Base-by-base conservation (phyloP, 2,888 invertebrate species). In the Lithophane ornitopus region DNA sequence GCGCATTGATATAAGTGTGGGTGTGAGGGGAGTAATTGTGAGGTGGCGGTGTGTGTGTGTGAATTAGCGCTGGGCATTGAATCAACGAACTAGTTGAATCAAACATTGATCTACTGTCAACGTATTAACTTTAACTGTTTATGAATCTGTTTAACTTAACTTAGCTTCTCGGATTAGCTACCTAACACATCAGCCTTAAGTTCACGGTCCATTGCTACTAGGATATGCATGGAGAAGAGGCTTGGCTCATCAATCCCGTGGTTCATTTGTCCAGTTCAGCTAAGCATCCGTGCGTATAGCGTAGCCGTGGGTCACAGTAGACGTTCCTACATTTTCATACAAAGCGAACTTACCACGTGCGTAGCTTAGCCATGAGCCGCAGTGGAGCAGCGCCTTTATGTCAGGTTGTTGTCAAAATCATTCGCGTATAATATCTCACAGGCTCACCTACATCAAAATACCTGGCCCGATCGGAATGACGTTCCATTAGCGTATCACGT, bases 401-500 rank as follows among this genome's bases (percentile, higher is more conserved):
- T 49, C 66, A 75, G 56, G 58, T 58, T 49, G 69, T 82, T 88
- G 91, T 91, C 92, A 88, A 71, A 88, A 80, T 39, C 89, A 91
- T 91, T 86, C 81, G 28, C 59, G 80, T 85, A 85, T 89, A 89
- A 92, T 92, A 90, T 88, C 82, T 92, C 92, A 91, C 82, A 75
- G 76, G 88, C 74, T 88, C 90, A 91, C 91, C 90, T 89, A 80
- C 86, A 81, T 91, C 90, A 90, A 81, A 80, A 80, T 82, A 90
- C 87, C 86, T 82, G 74, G 85, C 82, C 80, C 82, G 78, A 84
- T 85, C 70, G 84, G 76, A 80, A 63, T 88, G 91, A 90, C 90
- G 80, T 91, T 88, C 87, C 88, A 89, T 90, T 91, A 85, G 72
- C 82, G 65, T 74, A 70, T 72, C 76, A 76, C 77, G 72, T 84